These are phyloP conservation scores for Cephus pygmeus DNA, from an alignment of 2,888 invertebrate genomes.

Conservation along the genomic window DNA sequence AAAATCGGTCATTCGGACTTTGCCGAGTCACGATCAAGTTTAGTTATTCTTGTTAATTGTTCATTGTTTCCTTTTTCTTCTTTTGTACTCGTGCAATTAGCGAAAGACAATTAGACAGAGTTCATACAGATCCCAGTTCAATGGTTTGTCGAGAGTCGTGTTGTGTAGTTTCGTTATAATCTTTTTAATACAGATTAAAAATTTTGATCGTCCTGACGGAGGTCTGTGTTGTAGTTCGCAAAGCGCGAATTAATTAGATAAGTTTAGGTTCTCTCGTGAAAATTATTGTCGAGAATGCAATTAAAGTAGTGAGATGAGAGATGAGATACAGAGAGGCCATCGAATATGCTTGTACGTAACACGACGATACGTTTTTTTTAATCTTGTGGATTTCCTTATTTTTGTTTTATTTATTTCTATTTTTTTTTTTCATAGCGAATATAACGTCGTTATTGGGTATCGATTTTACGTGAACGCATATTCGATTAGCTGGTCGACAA, in stretches of 20 bases:
- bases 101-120: background rate
- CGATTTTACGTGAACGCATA: background rate
- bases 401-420: background rate
- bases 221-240: background rate
- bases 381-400: background rate
- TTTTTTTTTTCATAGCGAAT: background rate
- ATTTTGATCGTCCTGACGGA: background rate
- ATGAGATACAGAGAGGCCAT: background rate
- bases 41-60: background rate
- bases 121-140: background rate
- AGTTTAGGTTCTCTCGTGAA: background rate
- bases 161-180: background rate
- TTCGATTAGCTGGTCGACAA: background rate
- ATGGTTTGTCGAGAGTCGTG: background rate
- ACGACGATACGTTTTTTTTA: background rate
- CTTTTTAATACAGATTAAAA: background rate
- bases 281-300: background rate
- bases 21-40: background rate
- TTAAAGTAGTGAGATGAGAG: background rate
- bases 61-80: background rate
- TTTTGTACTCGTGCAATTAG: background rate
- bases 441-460: background rate
- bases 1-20: background rate
- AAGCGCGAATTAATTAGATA: background rate
- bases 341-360: background rate